Base-by-base conservation (phyloP, 2,113 vertebrate genomes). In the Sinocyclocheilus grahami region DNA sequence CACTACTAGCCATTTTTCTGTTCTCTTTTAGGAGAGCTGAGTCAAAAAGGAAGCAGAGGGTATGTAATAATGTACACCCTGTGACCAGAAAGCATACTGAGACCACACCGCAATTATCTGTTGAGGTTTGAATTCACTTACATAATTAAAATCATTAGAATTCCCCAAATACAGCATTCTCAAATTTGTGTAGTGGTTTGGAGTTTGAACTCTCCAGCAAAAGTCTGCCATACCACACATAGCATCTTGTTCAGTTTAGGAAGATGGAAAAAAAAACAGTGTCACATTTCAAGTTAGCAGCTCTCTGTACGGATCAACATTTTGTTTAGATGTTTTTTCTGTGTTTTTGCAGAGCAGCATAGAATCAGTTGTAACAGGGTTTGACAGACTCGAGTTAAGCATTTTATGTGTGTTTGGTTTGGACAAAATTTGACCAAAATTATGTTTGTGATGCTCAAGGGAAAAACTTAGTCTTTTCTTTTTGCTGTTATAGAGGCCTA, bases 391-490 rank as follows among this genome's bases (percentile, higher is more conserved):
- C 46, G 55, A 79, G 79, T 82, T 75, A 90, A 89, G 90, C 84
- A 65, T 83, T 85, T 84, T 86, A 89, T 93, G 79, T 88, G 30
- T 79, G 84, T 89, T 91, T 87, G 24, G 88, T 86, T 91, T 87
- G 87, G 90, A 86, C 60, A 37, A 39, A 46, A 9, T 27, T 16
- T 63, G 82, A 39, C 86, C 74, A 72, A 55, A 72, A 72, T 48
- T 39, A 88, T 88, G 55, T 89, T 89, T 92, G 89, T 80, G 79
- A 87, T 87, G 83, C 80, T 77, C 90, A 75, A 67, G 39, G 85
- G 55, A 83, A 84, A 90, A 83, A 80, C 37, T 16, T 53, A 53
- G 51, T 53, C 13, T 53, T 16, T 53, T 53, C 13, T 53, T 53
- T 51, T 78, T 69, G 42, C 65, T 84, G 86, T 87, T 91, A 77